These are phyloP conservation scores for Dilophus febrilis DNA, from an alignment of 2,888 invertebrate species.

Conservation along the genomic window DNA sequence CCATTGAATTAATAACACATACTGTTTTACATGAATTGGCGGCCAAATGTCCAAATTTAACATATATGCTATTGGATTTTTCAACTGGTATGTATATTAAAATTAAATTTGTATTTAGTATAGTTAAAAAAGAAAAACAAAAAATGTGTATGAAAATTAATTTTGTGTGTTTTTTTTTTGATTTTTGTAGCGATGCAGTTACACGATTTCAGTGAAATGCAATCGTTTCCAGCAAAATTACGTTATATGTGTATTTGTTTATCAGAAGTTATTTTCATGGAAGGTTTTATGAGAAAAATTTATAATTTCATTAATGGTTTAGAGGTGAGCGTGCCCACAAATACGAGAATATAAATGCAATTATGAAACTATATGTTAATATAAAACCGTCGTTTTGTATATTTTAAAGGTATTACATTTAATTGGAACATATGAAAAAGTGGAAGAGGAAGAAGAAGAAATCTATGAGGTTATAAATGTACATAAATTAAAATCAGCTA, in stretches of 20 bases:
- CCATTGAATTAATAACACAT: constrained; percentile 91
- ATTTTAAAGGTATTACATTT: constrained; percentile 59
- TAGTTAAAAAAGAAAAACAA: too few species aligned
- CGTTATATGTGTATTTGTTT: constrained; percentile 90
- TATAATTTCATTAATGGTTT: constrained; percentile 98
- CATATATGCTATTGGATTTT: constrained; percentile 92
- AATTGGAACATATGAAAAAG: constrained; percentile 94
- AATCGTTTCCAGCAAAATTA: constrained; percentile 94
- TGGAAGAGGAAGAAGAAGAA: constrained; percentile 97
- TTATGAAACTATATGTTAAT: too few species aligned
- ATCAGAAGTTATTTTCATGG: constrained; percentile 99
- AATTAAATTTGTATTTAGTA: too few species aligned
- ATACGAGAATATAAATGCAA: too few species aligned
- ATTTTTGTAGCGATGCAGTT: constrained; percentile 74
- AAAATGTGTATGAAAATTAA: too few species aligned
- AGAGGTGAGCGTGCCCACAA: constrained; percentile 47
- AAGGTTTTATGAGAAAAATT: constrained; percentile 98
- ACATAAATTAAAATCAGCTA: constrained; percentile 93
- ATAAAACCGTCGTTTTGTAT: too few species aligned
- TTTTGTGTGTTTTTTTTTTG: too few species aligned
- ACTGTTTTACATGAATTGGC: constrained; percentile 93
- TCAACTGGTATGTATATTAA: constrained; percentile 75
- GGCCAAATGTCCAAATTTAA: constrained; percentile 87
- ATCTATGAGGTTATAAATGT: constrained; percentile 99
- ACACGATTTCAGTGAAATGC: constrained; percentile 97